Evolutionary conservation across 35 echinoderm and acorn worm species (phyloP).

Genomic region (Eucidaris tribuloides): DNA sequence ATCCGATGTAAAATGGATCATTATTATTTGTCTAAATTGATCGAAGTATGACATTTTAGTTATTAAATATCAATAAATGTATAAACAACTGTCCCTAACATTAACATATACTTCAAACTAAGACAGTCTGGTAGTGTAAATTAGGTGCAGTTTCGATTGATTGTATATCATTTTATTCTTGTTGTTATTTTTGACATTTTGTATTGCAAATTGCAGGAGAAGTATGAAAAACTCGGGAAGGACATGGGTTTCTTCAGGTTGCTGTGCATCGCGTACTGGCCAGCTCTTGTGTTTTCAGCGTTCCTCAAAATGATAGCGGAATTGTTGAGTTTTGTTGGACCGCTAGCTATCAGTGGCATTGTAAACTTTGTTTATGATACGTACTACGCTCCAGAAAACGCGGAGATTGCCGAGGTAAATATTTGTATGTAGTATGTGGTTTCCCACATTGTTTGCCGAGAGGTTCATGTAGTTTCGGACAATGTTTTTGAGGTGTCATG

Average conservation of each 20-base stretch:
- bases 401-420: too few relatives aligned
- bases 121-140: neutral
- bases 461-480: too few relatives aligned
- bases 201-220: neutral
- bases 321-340: slow-evolving; percentile 10
- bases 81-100: neutral
- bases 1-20: too few relatives aligned
- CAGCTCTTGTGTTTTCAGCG: neutral
- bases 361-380: neutral
- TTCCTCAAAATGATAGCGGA: neutral
- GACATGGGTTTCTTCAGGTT: neutral
- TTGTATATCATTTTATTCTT: neutral
- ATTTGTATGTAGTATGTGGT: too few relatives aligned
- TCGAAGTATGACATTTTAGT: neutral
- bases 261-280: neutral
- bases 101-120: neutral
- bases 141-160: neutral
- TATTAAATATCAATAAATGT: neutral
- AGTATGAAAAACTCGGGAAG: neutral
- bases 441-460: too few relatives aligned
- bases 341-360: slow-evolving; percentile 3
- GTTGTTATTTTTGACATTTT: neutral
- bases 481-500: too few relatives aligned
- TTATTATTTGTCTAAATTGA: neutral
- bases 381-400: neutral